phyloP scores from a whole-genome alignment of 2,113 vertebrate genomes.

The Delphinapterus leucas region DNA sequence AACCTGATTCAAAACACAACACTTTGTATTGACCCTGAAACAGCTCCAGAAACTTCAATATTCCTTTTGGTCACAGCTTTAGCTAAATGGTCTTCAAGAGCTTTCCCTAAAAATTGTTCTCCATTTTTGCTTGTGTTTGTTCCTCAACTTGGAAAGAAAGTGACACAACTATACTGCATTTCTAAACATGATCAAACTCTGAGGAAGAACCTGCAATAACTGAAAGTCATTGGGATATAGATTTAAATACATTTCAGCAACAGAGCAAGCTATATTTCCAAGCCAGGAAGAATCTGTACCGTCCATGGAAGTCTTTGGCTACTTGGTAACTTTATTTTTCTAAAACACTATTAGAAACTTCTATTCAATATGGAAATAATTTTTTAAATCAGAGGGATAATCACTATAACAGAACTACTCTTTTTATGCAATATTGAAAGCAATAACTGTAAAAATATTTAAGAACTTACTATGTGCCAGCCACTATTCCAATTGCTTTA shows the following conservation, averaged over 20 bases:
- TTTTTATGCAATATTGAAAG: background rate
- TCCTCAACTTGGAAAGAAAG: background rate
- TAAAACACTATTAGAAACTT: background rate
- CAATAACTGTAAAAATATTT: background rate
- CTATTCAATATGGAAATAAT: background rate
- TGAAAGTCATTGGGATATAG: background rate
- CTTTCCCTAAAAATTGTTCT: background rate
- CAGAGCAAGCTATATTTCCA: background rate
- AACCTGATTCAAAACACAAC: background rate
- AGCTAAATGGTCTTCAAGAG: background rate
- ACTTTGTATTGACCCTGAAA: background rate
- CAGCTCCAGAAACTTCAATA: background rate
- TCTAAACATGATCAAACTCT: background rate
- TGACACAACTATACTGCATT: background rate
- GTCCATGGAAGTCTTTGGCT: background rate
- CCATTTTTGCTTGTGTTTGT: slow-evolving; percentile 7
- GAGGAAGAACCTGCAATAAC: background rate
- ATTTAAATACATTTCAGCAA: background rate
- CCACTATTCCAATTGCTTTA: background rate
- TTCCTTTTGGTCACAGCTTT: background rate
- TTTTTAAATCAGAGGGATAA: background rate
- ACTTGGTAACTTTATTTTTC: slow-evolving; percentile 6
- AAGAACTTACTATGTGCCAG: background rate
- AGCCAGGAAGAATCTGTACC: background rate
- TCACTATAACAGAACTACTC: background rate